Evolutionary conservation across 1,140 invertebrate species (phyloP).

Genomic region (Drosophila bipectinata): DNA sequence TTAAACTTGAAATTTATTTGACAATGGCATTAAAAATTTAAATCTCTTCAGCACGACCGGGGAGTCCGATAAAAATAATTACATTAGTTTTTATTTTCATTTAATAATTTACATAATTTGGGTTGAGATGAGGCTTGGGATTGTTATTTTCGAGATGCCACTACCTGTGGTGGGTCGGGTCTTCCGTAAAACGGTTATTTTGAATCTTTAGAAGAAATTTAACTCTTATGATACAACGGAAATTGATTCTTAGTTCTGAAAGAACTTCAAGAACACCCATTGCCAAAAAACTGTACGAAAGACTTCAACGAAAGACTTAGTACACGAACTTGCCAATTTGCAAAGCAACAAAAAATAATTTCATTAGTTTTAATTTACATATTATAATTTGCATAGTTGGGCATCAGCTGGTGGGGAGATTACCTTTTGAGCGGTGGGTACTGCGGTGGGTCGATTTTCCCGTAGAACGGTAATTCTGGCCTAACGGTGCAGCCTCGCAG

Average conservation of each 20-base stretch:
- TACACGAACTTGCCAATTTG: constrained; percentile 20
- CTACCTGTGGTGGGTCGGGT: constrained; percentile 31
- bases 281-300: background rate
- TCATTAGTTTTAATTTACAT: constrained; percentile 3
- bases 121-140: constrained; percentile 14
- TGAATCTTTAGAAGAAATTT: background rate
- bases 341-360: background rate
- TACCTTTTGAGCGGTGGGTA: background rate
- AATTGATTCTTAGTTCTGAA: background rate
- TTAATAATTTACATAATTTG: constrained; percentile 64
- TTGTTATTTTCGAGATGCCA: constrained; percentile 3
- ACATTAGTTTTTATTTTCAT: constrained; percentile 60
- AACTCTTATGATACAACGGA: background rate
- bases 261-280: background rate
- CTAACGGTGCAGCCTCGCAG: constrained; percentile 40
- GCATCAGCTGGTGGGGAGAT: background rate
- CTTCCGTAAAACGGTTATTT: constrained; percentile 19
- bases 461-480: constrained; percentile 16
- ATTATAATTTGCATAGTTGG: constrained; percentile 1
- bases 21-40: constrained; percentile 62
- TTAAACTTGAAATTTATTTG: constrained; percentile 76
- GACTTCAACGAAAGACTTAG: constrained; percentile 26
- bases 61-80: constrained; percentile 42
- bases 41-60: constrained; percentile 37
- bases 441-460: constrained; percentile 12